Base-by-base conservation (phyloP, 1,140 invertebrate species). In the Papilio machaon region DNA sequence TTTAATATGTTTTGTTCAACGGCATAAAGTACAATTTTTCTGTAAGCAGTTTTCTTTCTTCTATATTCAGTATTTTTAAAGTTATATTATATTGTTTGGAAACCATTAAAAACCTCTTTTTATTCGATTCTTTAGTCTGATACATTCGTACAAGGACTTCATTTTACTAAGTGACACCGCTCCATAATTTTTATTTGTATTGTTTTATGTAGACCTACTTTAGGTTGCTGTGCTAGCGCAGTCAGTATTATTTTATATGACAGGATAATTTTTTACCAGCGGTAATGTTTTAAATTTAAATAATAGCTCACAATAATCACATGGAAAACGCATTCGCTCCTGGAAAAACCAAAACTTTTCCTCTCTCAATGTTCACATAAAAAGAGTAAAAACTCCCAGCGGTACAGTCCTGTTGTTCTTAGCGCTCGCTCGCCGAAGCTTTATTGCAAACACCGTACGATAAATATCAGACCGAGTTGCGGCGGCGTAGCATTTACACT, bases 391-490 rank as follows among this genome's bases (percentile, higher is more conserved):
- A 82, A 83, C 54, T 75, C 82, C 46, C 73, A 73, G 78, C 58
- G 73, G 77, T 60, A 79, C 82, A 84, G 83, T 85, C 82, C 60
- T 85, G 79, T 79, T 80, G 82, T 83, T 82, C 82, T 74, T 76
- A 80, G 81, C 81, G 67, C 78, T 81, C 80, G 82, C 76, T 54
- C 78, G 60, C 79, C 75, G 79, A 85, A 83, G 83, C 81, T 85
- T 88, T 88, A 88, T 85, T 85, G 78, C 85, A 84, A 80, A 83
- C 84, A 80, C 70, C 67, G 74, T 80, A 80, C 84, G 82, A 86
- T 85, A 87, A 86, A 87, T 85, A 84, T 81, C 79, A 77, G 64
- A 76, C 75, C 81, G 73, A 80, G 73, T 49, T 79, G 67, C 70
- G 73, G 47, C 49, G 54, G 52, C 47, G 73, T 75, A 58, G 64